Base-by-base conservation (phyloP, 2,888 invertebrate genomes). In the Agrochola lychnidis region DNA sequence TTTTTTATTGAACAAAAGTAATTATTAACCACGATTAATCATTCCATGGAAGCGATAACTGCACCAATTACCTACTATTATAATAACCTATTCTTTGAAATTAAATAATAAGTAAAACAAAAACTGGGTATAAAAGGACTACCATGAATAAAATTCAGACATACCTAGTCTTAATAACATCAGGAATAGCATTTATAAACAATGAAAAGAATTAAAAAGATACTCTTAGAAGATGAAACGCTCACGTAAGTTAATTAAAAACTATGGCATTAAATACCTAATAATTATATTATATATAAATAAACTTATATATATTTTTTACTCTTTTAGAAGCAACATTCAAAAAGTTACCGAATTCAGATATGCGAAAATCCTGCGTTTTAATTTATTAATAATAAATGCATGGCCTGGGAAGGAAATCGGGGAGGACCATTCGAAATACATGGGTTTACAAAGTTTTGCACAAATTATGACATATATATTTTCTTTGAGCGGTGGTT, bases 391-490 rank as follows among this genome's bases (percentile, higher is more conserved):
- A 4, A 0, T 2, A 4, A 0, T 76, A 19, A 80, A 80, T 42
- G 56, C 0, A 1, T 85, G 86, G 83, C 85, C 86, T 0, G 56
- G 36, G 0, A 30, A 78, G 10, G 76, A 85, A 30, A 19, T 82
- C 0, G 76, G 79, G 0, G 76, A 83, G n/a, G 42, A 25, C 0
- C 4, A 12, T 12, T 57, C 71, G 0, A 73, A 75, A 42, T 71
- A 57, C 30, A 30, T 12, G 14, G 1, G 0, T 22, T 14, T 84
- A 16, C 2, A 2, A 16, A 19, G 22, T 16, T 0, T 30, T 59
- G 1, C 0, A 7, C 70, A 25, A 19, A 5, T 76, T n/a, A 2
- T 4, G 1, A 0, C 12, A n/a, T 12, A 4, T 16, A 0, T 22
- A 42, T 25, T 57, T 36, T 63, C 30, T 30, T 3, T 73, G 0